phyloP scores from a whole-genome alignment of 2,113 vertebrate species.

The Phaethon lepturus region DNA sequence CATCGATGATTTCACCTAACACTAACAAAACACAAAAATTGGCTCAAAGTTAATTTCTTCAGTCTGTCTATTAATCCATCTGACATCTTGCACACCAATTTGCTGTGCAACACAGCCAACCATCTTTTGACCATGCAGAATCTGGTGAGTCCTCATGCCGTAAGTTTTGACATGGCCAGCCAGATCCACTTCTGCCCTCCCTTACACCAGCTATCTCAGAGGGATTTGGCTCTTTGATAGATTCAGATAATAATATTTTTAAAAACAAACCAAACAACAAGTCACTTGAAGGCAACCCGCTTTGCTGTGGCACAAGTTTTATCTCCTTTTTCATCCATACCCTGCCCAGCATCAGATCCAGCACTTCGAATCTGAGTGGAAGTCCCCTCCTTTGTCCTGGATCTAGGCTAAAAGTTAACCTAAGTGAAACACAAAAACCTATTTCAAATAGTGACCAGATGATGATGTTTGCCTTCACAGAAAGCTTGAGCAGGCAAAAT shows the following conservation, averaged over 20 bases:
- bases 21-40: background rate
- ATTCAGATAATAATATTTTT: background rate
- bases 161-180: background rate
- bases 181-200: background rate
- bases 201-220: background rate
- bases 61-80: background rate
- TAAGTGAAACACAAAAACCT: background rate
- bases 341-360: background rate
- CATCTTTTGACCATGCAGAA: background rate
- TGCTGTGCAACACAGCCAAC: background rate
- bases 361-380: background rate
- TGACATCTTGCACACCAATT: background rate
- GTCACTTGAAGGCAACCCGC: background rate
- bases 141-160: rapidly evolving
- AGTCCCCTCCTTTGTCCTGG: background rate
- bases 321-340: background rate
- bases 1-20: rapidly evolving
- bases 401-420: background rate
- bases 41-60: background rate
- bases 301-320: background rate
- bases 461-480: background rate
- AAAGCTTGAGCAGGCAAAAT: background rate
- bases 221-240: background rate
- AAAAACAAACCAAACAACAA: too few relatives aligned
- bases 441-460: background rate